These are phyloP conservation scores for Rhopalosiphum maidis DNA, from an alignment of 1,140 invertebrate species.

Conservation along the genomic window DNA sequence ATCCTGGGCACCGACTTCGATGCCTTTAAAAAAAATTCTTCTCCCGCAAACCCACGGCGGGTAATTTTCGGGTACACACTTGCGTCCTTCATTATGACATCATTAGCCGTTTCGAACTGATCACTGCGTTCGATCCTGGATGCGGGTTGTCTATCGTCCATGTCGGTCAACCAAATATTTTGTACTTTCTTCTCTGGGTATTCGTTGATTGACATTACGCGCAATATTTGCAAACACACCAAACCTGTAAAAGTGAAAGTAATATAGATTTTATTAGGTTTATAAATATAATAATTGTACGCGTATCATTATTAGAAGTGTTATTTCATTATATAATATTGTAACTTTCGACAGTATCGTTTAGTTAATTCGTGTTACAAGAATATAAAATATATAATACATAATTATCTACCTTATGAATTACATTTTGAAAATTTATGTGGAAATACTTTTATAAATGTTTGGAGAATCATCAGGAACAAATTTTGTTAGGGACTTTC, in stretches of 20 bases:
- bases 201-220: background rate
- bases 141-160: background rate
- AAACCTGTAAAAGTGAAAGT: background rate
- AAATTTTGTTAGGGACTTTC: background rate
- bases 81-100: background rate
- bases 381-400: no score
- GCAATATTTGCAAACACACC: constrained; percentile 1
- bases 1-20: constrained; percentile 56
- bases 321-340: background rate
- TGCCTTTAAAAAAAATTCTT: constrained; percentile 56
- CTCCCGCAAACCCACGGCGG: constrained; percentile 51
- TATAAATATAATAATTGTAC: background rate
- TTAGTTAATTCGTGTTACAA: background rate
- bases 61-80: background rate
- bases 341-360: background rate
- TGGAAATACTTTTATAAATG: background rate
- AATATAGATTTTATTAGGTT: background rate
- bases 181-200: background rate
- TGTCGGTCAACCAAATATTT: constrained; percentile 30
- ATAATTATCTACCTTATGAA: background rate
- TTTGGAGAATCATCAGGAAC: background rate
- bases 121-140: background rate
- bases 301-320: no score
- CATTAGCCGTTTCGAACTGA: background rate
- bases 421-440: background rate